These are phyloP conservation scores for Euwallacea fornicatus DNA, from an alignment of 1,140 invertebrate genomes.

Conservation along the genomic window DNA sequence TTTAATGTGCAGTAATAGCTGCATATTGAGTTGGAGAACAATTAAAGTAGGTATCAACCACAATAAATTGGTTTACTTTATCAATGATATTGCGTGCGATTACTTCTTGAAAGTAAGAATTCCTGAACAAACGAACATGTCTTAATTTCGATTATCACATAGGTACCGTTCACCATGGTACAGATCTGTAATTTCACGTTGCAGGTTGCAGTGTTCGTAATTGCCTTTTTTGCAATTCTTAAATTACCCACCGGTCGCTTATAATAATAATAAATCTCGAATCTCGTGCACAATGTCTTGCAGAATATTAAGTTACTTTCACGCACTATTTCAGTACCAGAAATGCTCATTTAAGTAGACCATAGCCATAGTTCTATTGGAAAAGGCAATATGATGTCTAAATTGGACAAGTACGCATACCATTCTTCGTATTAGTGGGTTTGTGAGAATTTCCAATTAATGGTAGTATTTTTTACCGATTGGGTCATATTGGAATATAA, in stretches of 20 bases:
- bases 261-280: slow-evolving; percentile 4
- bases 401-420: neutral
- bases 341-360: neutral
- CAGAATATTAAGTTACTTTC: slow-evolving; percentile 21
- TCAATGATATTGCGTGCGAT: too few relatives aligned
- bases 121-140: too few relatives aligned
- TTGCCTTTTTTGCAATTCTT: slow-evolving; percentile 4
- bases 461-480: too few relatives aligned
- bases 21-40: too few relatives aligned
- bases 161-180: neutral
- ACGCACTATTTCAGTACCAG: slow-evolving; percentile 10
- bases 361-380: too few relatives aligned
- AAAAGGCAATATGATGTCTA: too few relatives aligned
- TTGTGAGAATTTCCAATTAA: neutral
- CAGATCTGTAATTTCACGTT: slow-evolving; percentile 13
- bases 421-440: neutral
- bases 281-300: slow-evolving; percentile 1
- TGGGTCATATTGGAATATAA: too few relatives aligned
- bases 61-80: too few relatives aligned
- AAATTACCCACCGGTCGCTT: neutral
- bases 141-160: too few relatives aligned
- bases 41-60: too few relatives aligned
- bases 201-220: neutral
- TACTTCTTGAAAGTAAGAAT: too few relatives aligned
- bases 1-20: too few relatives aligned